phyloP scores from a whole-genome alignment of 2,888 invertebrate species.

The Drosophila seclusa region DNA sequence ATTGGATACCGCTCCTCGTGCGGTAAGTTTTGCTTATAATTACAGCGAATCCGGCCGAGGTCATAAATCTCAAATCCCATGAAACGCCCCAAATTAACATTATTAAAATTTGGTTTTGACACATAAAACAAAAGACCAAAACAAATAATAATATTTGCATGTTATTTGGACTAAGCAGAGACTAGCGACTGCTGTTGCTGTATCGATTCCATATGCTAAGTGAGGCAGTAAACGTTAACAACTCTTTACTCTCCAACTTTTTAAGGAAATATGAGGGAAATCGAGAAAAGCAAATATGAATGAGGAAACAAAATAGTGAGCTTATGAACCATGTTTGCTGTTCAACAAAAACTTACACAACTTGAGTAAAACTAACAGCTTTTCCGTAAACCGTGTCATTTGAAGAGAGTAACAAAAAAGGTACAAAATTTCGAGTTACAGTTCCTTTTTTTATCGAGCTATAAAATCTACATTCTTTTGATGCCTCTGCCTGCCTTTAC shows the following conservation, averaged over 20 bases:
- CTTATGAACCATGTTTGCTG: slow-evolving; percentile 9
- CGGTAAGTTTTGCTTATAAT: slow-evolving; percentile 52
- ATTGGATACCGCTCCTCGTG: slow-evolving; percentile 53
- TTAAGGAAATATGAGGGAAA: slow-evolving; percentile 35
- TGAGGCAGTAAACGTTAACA: slow-evolving; percentile 64
- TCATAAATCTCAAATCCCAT: slow-evolving; percentile 75
- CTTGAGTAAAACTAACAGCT: slow-evolving; percentile 4
- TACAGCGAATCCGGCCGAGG: slow-evolving; percentile 50
- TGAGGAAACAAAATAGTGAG: slow-evolving; percentile 23
- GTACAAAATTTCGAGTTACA: slow-evolving; percentile 14
- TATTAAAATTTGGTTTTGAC: slow-evolving; percentile 78
- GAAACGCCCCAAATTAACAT: slow-evolving; percentile 77
- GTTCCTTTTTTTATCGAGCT: slow-evolving; percentile 45
- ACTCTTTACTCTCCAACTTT: slow-evolving; percentile 3
- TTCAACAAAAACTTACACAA: slow-evolving; percentile 24
- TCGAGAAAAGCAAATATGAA: slow-evolving; percentile 39
- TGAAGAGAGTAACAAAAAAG: slow-evolving; percentile 9
- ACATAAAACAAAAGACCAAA: slow-evolving; percentile 71
- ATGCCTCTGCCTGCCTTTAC: slow-evolving; percentile 40
- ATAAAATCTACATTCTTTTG: slow-evolving; percentile 58
- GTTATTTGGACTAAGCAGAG: slow-evolving; percentile 72
- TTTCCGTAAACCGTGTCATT: slow-evolving; percentile 22
- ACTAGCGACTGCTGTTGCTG: neutral
- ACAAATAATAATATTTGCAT: slow-evolving; percentile 67
- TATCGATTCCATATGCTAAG: slow-evolving; percentile 62